These are phyloP conservation scores for Lepus oiostolus DNA, from an alignment of 2,797 vertebrate species.

Conservation along the genomic window DNA sequence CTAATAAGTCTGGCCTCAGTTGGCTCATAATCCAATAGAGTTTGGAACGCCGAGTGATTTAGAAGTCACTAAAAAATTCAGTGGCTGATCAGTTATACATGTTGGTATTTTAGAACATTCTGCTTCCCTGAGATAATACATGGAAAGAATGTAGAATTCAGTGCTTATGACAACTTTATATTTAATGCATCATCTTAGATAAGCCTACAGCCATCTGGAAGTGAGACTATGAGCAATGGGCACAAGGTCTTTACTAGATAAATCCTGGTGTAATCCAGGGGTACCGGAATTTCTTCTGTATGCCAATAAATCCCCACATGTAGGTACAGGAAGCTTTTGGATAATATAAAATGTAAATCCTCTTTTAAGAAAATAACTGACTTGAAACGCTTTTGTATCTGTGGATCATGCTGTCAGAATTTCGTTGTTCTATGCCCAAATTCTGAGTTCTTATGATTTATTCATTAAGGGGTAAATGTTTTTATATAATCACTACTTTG, in stretches of 20 bases:
- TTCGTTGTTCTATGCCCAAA: slow-evolving; percentile 67
- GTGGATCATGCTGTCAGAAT: slow-evolving; percentile 72
- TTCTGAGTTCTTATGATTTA: slow-evolving; percentile 76
- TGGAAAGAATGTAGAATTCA: not conserved
- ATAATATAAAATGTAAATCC: slow-evolving; percentile 75
- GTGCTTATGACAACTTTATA: not conserved
- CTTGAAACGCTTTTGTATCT: slow-evolving; percentile 58
- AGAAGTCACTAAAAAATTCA: not conserved
- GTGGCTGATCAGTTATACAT: not conserved
- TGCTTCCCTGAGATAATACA: not conserved
- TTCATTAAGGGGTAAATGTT: slow-evolving; percentile 71
- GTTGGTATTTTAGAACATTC: not conserved
- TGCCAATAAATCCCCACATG: slow-evolving; percentile 56
- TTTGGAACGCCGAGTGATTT: not conserved
- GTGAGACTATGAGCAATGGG: not conserved
- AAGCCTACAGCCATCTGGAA: not conserved
- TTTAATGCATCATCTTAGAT: not conserved
- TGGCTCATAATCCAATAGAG: not conserved
- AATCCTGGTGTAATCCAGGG: slow-evolving; percentile 53
- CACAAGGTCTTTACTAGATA: not conserved
- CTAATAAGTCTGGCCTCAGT: not conserved
- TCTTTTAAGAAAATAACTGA: slow-evolving; percentile 71
- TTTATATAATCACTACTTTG: slow-evolving; percentile 65
- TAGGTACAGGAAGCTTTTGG: slow-evolving; percentile 35
- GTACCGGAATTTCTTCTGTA: slow-evolving; percentile 22